Conservation (phyloP, 2,888 invertebrate species). For the Epistrophe eligans region DNA sequence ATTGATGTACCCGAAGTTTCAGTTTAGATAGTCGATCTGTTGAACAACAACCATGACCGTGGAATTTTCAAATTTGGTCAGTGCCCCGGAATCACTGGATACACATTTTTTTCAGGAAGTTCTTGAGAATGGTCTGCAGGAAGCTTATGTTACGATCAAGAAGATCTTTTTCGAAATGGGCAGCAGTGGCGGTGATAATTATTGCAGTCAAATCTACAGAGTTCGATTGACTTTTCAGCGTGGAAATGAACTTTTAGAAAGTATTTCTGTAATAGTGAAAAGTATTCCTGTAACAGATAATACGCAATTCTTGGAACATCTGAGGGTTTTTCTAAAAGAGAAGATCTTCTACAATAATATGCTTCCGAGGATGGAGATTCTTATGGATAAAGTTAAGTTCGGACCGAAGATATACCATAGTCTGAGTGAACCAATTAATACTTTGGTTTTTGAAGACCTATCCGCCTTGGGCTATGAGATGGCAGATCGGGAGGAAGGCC, state of each 20-base stretch:
- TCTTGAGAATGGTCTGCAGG: slow-evolving; percentile 70
- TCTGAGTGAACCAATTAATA: slow-evolving; percentile 58
- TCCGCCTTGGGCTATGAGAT: slow-evolving; percentile 84
- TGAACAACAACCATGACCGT: slow-evolving; percentile 45
- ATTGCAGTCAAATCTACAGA: slow-evolving; percentile 77
- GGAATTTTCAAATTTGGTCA: slow-evolving; percentile 56
- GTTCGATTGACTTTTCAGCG: slow-evolving; percentile 61
- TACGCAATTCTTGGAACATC: slow-evolving; percentile 79
- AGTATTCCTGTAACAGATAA: slow-evolving; percentile 70
- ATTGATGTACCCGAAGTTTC: not conserved
- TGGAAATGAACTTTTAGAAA: slow-evolving; percentile 16
- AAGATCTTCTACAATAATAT: slow-evolving; percentile 80
- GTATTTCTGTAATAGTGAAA: slow-evolving; percentile 77
- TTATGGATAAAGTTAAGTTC: slow-evolving; percentile 77
- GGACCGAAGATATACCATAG: slow-evolving; percentile 72
- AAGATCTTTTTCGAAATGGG: slow-evolving; percentile 73
- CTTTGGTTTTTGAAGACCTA: slow-evolving; percentile 81
- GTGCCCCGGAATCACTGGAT: slow-evolving; percentile 61
- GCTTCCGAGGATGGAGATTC: slow-evolving; percentile 81
- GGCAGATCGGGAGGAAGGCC: slow-evolving; percentile 84
- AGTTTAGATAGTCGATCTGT: not conserved
- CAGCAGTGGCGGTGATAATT: slow-evolving; percentile 77
- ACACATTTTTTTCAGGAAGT: slow-evolving; percentile 74
- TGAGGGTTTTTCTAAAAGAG: slow-evolving; percentile 82
- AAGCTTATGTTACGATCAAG: slow-evolving; percentile 47